phyloP scores from a whole-genome alignment of 53 echinoderm and acorn worm species.

The Luidia sarsii region DNA sequence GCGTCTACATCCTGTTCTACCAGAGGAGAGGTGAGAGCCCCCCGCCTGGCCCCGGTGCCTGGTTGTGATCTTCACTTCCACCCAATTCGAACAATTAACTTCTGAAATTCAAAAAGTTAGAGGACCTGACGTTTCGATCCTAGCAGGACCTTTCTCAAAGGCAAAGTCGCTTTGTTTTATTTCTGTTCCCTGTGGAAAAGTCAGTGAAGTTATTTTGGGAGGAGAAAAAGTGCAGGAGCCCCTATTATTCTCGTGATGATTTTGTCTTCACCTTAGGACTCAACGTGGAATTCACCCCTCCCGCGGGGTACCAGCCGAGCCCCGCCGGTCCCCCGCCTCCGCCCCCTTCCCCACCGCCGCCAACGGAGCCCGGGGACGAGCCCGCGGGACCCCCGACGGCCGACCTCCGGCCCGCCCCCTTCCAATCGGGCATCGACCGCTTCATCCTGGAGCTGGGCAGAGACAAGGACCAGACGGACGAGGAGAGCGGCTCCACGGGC shows the following conservation, averaged over 20 bases:
- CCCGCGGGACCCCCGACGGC: background rate
- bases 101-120: too few species aligned
- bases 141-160: too few species aligned
- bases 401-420: too few species aligned
- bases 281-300: slow-evolving; percentile 37
- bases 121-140: too few species aligned
- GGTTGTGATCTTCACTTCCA: background rate
- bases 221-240: too few species aligned
- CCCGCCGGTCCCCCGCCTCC: slow-evolving; percentile 29
- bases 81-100: background rate
- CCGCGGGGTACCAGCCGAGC: background rate
- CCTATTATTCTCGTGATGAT: too few species aligned
- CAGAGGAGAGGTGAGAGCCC: slow-evolving; percentile 85
- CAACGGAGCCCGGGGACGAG: slow-evolving; percentile 9
- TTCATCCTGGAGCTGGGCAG: slow-evolving; percentile 20
- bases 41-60: too few species aligned
- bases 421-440: background rate
- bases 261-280: slow-evolving; percentile 2
- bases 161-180: too few species aligned
- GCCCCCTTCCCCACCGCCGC: slow-evolving; percentile 32
- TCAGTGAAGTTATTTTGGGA: too few species aligned
- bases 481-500: background rate
- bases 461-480: background rate
- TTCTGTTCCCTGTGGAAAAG: too few species aligned
- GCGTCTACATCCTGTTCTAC: slow-evolving; percentile 94